Conservation (phyloP, 1,140 invertebrate species). For the Schlechtendalia chinensis region DNA sequence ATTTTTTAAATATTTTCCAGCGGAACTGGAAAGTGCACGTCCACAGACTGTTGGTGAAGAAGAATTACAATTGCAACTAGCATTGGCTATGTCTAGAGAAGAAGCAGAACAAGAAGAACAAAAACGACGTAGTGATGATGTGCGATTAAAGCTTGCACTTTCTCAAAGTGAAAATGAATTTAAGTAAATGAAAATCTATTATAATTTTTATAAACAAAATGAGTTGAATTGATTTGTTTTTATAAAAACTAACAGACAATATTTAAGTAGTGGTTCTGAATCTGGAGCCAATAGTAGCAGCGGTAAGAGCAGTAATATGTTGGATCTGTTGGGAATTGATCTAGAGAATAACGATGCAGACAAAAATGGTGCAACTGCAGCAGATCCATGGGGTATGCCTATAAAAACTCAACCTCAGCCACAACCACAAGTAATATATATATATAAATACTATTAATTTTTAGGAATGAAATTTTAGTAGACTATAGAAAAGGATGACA, state of each 20-base stretch:
- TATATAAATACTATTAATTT: conserved; percentile 27
- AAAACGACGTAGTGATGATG: conserved; percentile 86
- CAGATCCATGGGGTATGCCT: conserved; percentile 61
- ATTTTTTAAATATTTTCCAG: background rate
- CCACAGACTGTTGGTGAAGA: conserved; percentile 96
- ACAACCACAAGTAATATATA: conserved; percentile 51
- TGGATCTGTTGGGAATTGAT: conserved; percentile 80
- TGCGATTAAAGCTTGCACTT: conserved; percentile 88
- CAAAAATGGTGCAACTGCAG: conserved; percentile 51
- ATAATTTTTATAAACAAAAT: background rate
- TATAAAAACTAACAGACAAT: conserved; percentile 32
- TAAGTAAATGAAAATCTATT: conserved; percentile 61
- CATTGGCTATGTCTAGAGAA: conserved; percentile 96
- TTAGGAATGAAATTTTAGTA: background rate
- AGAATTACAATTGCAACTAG: conserved; percentile 95
- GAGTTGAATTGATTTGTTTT: conserved; percentile 6
- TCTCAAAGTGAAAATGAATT: conserved; percentile 91
- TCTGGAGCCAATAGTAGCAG: conserved; percentile 45
- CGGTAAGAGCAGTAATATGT: conserved; percentile 64
- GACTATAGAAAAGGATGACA: background rate
- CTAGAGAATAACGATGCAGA: conserved; percentile 58
- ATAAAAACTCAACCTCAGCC: conserved; percentile 31
- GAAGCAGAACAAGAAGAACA: conserved; percentile 97
- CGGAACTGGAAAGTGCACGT: conserved; percentile 85
- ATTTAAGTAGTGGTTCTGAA: conserved; percentile 48